Evolutionary conservation across 2,888 invertebrate genomes (phyloP), one percentile per base, ranked within the genome.

Genomic region (Pyrrhosoma nymphula): DNA sequence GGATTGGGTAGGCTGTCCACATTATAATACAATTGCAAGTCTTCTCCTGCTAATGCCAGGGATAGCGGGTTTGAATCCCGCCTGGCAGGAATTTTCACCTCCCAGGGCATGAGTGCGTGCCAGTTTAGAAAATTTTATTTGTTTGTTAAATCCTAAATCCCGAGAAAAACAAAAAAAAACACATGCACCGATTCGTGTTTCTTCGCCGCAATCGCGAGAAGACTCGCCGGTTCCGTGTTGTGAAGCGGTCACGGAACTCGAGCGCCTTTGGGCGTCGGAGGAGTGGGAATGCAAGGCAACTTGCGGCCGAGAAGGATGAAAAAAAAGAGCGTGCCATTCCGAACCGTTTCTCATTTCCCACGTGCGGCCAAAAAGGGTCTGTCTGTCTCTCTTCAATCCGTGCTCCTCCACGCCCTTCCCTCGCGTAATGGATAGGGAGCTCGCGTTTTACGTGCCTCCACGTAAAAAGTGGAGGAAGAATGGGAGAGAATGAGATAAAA

Each of bases 401-500:
- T 82, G 82, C 30, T 69, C n/a, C 8, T 47, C 47, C 47, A 47
- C 47, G 82, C 30, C 3, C 82, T 26, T 35, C 69, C 82, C 82
- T 82, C 82, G 82, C 82, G 82, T 82, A 82, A 82, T 82, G 35
- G 35, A 35, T 30, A 82, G 82, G 35, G 82, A 82, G 47, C 47
- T n/a, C 82, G 35, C 82, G n/a, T 35, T 82, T 82, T 82, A 82
- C 82, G 82, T 82, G 82, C 82, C 82, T 82, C 82, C 82, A 82
- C 82, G 82, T 82, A 82, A 35, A 60, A 30, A 30, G 30, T 18
- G 82, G 35, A 16, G 60, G 20, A 20, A 60, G 47, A 47, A 47
- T 47, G 47, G 60, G 60, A 14, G 60, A 14, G 60, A 12, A 14
- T 8, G 2, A 60, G 1, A 60, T 20, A 60, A 82, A 82, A 35